These are phyloP conservation scores for Philereme vetulata DNA, from an alignment of 2,888 invertebrate genomes.

Conservation along the genomic window DNA sequence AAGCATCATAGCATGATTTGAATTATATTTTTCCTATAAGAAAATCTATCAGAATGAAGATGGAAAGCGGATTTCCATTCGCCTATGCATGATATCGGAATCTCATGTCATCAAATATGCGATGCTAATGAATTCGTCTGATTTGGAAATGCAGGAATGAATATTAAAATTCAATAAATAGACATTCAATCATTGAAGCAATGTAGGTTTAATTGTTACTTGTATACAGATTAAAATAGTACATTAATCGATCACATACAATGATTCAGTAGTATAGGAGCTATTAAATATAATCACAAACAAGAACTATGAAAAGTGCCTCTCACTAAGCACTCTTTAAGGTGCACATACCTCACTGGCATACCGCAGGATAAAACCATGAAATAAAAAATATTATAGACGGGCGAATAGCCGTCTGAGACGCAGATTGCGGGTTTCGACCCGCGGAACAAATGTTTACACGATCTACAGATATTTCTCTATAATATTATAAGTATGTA, in stretches of 20 bases:
- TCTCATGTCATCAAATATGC: conserved; percentile 29
- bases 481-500: no score
- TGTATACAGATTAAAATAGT: conserved; percentile 16
- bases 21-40: no score
- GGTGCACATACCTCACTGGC: no score
- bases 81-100: conserved; percentile 49
- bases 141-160: conserved; percentile 32
- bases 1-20: no score
- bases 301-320: neutral
- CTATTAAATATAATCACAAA: neutral
- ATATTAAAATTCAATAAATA: conserved; percentile 19
- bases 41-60: conserved; percentile 36
- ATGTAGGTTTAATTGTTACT: conserved; percentile 16
- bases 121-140: conserved; percentile 27
- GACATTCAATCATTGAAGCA: neutral
- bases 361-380: no score
- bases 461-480: no score
- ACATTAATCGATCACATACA: conserved; percentile 5
- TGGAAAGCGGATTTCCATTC: conserved; percentile 53
- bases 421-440: no score
- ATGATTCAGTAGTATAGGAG: conserved; percentile 15
- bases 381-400: no score
- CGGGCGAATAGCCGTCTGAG: no score
- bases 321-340: no score
- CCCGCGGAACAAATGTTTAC: no score